Conservation (phyloP, 2,888 invertebrate genomes). For the Caenorhabditis angaria region DNA sequence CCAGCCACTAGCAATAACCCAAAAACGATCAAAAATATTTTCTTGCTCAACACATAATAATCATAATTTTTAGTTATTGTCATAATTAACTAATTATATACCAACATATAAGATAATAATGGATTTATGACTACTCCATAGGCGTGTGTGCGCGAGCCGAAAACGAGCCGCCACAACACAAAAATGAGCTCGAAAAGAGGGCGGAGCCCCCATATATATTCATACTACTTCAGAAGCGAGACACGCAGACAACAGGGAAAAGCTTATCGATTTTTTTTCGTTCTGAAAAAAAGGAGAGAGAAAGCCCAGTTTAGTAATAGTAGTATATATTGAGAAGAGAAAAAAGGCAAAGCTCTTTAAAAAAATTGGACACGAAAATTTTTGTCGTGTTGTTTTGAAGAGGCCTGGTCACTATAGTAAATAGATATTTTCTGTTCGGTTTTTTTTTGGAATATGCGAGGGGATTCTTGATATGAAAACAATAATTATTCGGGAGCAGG, state of each 20-base stretch:
- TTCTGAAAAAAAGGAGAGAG: too few relatives aligned
- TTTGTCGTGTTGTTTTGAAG: background rate
- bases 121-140: background rate
- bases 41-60: slow-evolving; percentile 4
- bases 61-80: too few relatives aligned
- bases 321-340: background rate
- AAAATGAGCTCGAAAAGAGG: background rate
- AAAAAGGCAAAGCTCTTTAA: background rate
- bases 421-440: background rate
- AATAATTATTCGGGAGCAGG: too few relatives aligned
- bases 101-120: background rate
- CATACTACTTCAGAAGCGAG: background rate
- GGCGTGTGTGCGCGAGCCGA: background rate
- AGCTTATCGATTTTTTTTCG: background rate
- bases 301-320: too few relatives aligned
- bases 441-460: background rate
- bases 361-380: background rate
- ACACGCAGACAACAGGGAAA: background rate
- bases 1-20: background rate
- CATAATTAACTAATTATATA: too few relatives aligned
- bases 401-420: background rate
- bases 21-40: background rate
- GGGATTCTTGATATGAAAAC: too few relatives aligned
- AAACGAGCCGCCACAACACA: background rate
- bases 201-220: background rate